phyloP scores from a whole-genome alignment of 2,888 invertebrate genomes.

The Lissonota sp. region DNA sequence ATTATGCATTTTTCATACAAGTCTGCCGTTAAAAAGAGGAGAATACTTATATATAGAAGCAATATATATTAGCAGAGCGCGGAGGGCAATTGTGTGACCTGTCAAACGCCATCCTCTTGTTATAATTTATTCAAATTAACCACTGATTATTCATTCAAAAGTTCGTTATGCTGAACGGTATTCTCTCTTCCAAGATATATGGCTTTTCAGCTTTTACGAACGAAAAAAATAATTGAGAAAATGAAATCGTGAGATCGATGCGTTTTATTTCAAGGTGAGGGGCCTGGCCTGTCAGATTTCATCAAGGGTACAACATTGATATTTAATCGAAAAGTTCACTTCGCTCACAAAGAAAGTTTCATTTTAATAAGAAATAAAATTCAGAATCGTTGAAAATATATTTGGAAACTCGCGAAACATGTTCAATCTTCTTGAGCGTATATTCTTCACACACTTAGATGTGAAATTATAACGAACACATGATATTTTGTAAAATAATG shows the following conservation, averaged over 20 bases:
- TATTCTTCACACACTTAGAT: neutral
- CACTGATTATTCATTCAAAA: constrained; percentile 82
- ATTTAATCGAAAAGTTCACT: too few relatives aligned
- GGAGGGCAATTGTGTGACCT: constrained; percentile 64
- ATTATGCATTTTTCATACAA: neutral
- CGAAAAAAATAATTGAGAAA: constrained; percentile 2
- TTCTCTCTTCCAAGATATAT: constrained; percentile 2
- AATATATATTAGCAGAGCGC: constrained; percentile 8
- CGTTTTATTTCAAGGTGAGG: constrained; percentile 5
- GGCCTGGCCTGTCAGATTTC: neutral
- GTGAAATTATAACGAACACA: neutral
- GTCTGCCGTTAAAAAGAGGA: neutral
- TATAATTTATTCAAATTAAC: constrained; percentile 84
- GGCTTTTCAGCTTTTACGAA: constrained; percentile 11
- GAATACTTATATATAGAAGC: constrained; percentile 4
- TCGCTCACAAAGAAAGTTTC: too few relatives aligned
- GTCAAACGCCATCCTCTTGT: constrained; percentile 82
- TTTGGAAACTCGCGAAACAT: neutral
- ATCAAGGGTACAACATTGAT: neutral
- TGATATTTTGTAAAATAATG: constrained; percentile 25
- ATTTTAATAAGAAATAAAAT: too few relatives aligned
- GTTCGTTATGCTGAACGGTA: constrained; percentile 70
- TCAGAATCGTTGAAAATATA: neutral
- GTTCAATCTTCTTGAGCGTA: neutral
- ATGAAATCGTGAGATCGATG: constrained; percentile 36